Conservation (phyloP, 2,113 vertebrate genomes). For the Cairina moschata region DNA sequence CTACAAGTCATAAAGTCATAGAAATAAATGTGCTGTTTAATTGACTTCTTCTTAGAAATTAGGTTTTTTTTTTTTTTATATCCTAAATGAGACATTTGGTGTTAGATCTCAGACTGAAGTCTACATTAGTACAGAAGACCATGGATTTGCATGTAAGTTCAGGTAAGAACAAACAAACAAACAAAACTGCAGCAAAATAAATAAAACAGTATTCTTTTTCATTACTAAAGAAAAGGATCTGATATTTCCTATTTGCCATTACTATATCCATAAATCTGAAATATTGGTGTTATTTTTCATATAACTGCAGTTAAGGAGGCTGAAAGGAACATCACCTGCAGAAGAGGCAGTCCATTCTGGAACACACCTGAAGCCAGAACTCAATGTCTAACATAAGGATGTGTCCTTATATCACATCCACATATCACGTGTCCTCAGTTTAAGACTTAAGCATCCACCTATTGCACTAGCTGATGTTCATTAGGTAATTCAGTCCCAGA, state of each 20-base stretch:
- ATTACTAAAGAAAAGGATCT: neutral
- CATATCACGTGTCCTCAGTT: neutral
- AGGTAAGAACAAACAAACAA: neutral
- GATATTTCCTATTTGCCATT: neutral
- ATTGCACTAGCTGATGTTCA: neutral
- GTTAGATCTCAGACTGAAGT: neutral
- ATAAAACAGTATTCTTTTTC: neutral
- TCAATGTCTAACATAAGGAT: neutral
- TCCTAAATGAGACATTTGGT: neutral
- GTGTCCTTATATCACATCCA: neutral
- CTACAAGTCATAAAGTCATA: neutral
- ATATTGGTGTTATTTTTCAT: neutral
- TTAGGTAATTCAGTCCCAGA: neutral
- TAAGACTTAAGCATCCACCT: neutral
- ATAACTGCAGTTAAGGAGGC: neutral
- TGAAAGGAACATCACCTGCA: accelerated
- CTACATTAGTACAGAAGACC: neutral
- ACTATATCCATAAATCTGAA: neutral
- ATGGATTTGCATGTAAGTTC: neutral
- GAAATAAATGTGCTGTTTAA: neutral
- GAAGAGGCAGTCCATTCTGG: neutral
- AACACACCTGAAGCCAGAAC: neutral
- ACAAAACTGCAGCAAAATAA: neutral
- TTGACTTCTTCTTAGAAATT: neutral
- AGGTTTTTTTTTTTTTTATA: neutral